Conservation (phyloP, 2,888 invertebrate species). For the Nasonia oneida region DNA sequence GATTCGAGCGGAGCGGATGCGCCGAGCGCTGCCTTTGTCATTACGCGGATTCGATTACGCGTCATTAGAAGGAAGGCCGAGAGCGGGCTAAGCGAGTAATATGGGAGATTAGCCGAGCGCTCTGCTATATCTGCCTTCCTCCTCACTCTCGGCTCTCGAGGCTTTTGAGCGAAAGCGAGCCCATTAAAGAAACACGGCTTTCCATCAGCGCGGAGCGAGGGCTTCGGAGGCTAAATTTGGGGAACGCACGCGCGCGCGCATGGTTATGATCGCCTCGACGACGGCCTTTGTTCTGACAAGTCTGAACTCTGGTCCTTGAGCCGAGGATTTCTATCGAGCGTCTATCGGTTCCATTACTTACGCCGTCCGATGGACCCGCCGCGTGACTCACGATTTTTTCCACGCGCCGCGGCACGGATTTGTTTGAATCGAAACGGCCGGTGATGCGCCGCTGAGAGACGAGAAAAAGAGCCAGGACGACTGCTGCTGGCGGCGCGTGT, state of each 20-base stretch:
- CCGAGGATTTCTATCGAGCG: slow-evolving; percentile 10
- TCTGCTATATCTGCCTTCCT: slow-evolving; percentile 2
- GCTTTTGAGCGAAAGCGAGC: slow-evolving; percentile 8
- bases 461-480: not conserved
- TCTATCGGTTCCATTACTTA: not conserved
- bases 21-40: not conserved
- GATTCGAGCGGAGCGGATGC: not conserved
- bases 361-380: not conserved
- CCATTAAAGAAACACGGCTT: slow-evolving; percentile 12
- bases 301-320: slow-evolving; percentile 14
- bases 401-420: not conserved
- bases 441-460: not conserved
- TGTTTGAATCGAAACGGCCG: not conserved
- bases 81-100: not conserved
- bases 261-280: not conserved
- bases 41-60: slow-evolving; percentile 24
- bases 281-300: slow-evolving; percentile 17
- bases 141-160: not conserved
- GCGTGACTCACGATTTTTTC: slow-evolving; percentile 5
- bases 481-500: not conserved
- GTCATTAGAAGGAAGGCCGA: slow-evolving; percentile 16
- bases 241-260: not conserved
- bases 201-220: not conserved
- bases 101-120: slow-evolving; percentile 11
- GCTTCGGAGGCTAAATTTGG: slow-evolving; percentile 23